Conservation (phyloP, 2,797 vertebrate genomes). For the Enoplosus armatus region DNA sequence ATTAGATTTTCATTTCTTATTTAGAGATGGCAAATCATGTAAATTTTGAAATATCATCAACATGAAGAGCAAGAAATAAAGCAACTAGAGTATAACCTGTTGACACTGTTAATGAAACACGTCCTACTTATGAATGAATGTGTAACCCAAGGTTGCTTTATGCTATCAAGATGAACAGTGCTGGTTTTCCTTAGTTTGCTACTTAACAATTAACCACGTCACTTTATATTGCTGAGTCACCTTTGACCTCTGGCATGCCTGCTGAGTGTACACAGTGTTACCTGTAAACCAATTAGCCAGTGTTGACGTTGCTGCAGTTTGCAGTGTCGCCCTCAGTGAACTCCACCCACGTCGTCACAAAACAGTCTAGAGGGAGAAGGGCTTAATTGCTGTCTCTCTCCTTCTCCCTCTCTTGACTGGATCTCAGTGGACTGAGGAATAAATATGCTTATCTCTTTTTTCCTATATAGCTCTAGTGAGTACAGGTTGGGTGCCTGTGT, state of each 20-base stretch:
- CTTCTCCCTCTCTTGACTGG: slow-evolving; percentile 45
- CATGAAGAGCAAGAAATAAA: slow-evolving; percentile 5
- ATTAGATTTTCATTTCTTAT: background rate
- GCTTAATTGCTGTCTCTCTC: slow-evolving; percentile 69
- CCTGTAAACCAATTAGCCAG: slow-evolving; percentile 75
- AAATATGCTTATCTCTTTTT: slow-evolving; percentile 22
- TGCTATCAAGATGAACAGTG: slow-evolving; percentile 26
- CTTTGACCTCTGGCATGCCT: slow-evolving; percentile 50
- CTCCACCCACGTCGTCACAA: slow-evolving; percentile 68
- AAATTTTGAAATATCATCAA: background rate
- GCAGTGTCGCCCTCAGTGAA: slow-evolving; percentile 66
- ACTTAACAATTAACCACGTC: slow-evolving; percentile 64
- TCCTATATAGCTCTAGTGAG: background rate
- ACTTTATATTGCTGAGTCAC: slow-evolving; percentile 38
- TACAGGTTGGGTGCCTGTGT: slow-evolving; percentile 5
- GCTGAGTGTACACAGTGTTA: slow-evolving; percentile 52
- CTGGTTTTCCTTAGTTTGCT: slow-evolving; percentile 47
- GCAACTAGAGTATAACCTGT: background rate
- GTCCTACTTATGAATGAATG: background rate
- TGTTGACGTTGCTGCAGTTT: slow-evolving; percentile 64
- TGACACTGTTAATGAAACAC: slow-evolving; percentile 8
- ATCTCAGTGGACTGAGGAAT: slow-evolving; percentile 48
- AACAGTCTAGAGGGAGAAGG: slow-evolving; percentile 58
- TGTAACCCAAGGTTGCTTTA: background rate
- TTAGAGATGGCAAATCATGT: background rate